A percentile compares a stretch with the other conserved stretches of the same genome.
These are phyloP conservation scores for Sarcophaga peregrina DNA, from an alignment of 1,140 invertebrate species.

Conservation along the genomic window DNA sequence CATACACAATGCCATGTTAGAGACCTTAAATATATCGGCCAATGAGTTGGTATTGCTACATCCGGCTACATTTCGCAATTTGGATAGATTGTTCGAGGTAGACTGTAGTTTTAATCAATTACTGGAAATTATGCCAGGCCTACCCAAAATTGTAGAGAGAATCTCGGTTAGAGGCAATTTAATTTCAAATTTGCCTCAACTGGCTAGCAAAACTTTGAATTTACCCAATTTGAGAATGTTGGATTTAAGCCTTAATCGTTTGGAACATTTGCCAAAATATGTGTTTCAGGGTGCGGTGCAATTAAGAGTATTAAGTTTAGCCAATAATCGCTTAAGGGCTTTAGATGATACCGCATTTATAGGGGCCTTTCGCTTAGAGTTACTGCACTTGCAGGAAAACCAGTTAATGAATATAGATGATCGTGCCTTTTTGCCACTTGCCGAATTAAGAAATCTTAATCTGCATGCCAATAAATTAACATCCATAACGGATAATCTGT, in stretches of 20 bases:
- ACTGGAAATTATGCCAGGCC: slow-evolving; percentile 75
- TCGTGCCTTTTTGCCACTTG: slow-evolving; percentile 74
- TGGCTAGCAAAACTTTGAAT: slow-evolving; percentile 75
- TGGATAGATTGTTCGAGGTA: slow-evolving; percentile 80
- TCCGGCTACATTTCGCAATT: slow-evolving; percentile 78
- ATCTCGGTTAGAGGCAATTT: slow-evolving; percentile 81
- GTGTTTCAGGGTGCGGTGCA: slow-evolving; percentile 76
- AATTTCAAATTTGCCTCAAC: slow-evolving; percentile 73
- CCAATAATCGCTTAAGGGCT: slow-evolving; percentile 79
- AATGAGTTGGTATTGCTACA: slow-evolving; percentile 77
- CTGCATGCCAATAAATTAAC: slow-evolving; percentile 82
- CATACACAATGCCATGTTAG: slow-evolving; percentile 75
- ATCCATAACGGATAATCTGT: slow-evolving; percentile 74
- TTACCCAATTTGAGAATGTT: slow-evolving; percentile 77
- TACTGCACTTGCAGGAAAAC: slow-evolving; percentile 82
- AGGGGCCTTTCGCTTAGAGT: slow-evolving; percentile 78
- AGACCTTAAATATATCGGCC: slow-evolving; percentile 81
- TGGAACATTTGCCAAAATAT: slow-evolving; percentile 76
- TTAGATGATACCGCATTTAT: slow-evolving; percentile 78
- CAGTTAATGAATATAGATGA: slow-evolving; percentile 75
- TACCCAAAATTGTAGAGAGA: slow-evolving; percentile 81
- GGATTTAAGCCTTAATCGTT: slow-evolving; percentile 81
- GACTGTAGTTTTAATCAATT: slow-evolving; percentile 82
- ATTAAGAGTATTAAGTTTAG: slow-evolving; percentile 79
- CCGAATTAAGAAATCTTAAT: slow-evolving; percentile 75